These are phyloP conservation scores for Micoletzkya japonica DNA, from an alignment of 2,888 invertebrate genomes.

Conservation along the genomic window DNA sequence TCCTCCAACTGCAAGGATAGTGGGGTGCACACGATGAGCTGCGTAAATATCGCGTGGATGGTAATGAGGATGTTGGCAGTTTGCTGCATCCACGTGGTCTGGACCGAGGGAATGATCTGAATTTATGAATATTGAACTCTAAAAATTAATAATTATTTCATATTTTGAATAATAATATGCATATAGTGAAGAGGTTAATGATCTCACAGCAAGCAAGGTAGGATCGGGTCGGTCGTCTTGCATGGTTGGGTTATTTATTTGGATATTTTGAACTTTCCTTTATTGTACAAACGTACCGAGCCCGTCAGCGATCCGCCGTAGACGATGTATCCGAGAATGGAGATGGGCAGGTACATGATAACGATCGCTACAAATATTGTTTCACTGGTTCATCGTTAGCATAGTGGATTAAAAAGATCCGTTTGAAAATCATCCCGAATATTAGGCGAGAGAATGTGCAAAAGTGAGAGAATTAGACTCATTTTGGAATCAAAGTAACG, in stretches of 20 bases:
- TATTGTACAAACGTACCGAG: constrained; percentile 31
- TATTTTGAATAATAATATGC: no score
- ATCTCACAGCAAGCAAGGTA: no score
- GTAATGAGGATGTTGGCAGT: constrained; percentile 46
- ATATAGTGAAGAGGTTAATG: no score
- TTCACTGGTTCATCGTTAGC: background rate
- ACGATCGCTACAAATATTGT: constrained; percentile 23
- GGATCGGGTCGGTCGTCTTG: no score
- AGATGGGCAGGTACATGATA: constrained; percentile 42
- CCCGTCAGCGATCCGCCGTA: constrained; percentile 45
- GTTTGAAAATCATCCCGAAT: no score
- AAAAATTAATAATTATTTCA: no score
- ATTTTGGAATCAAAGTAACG: no score
- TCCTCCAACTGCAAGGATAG: constrained; percentile 45
- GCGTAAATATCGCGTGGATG: constrained; percentile 25
- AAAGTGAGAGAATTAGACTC: no score
- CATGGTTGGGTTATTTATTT: no score
- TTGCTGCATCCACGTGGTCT: constrained; percentile 41
- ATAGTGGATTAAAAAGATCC: background rate
- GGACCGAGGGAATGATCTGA: constrained; percentile 26
- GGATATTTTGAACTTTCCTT: no score
- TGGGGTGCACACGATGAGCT: constrained; percentile 42
- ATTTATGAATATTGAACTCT: no score
- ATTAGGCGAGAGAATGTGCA: no score
- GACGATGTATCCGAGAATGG: constrained; percentile 36